Conservation (phyloP, 2,797 vertebrate species). For the Vultur gryphus region DNA sequence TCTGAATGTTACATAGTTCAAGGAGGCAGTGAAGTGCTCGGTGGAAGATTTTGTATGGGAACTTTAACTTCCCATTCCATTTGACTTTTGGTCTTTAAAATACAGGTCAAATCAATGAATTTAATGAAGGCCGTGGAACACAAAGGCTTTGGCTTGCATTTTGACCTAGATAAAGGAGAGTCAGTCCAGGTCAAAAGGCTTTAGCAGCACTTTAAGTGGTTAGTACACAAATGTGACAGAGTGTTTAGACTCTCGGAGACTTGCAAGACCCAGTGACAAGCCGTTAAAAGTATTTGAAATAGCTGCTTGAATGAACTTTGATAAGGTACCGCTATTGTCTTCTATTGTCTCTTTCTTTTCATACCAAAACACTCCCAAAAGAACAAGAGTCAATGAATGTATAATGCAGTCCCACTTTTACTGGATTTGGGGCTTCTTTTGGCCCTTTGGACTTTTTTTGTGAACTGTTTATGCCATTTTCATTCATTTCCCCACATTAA, state of each 20-base stretch:
- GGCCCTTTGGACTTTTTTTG: constrained; percentile 67
- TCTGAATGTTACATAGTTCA: constrained; percentile 72
- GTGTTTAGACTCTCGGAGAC: constrained; percentile 86
- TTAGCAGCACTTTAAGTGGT: constrained; percentile 91
- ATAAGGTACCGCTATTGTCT: constrained; percentile 89
- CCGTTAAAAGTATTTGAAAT: constrained; percentile 96
- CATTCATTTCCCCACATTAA: constrained; percentile 71
- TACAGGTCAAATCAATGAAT: constrained; percentile 99
- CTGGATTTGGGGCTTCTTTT: constrained; percentile 74
- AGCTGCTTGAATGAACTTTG: constrained; percentile 89
- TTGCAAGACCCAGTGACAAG: constrained; percentile 93
- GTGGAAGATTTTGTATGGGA: constrained; percentile 83
- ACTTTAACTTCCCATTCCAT: constrained; percentile 95
- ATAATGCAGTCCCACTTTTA: constrained; percentile 82
- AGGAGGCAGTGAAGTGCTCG: constrained; percentile 80
- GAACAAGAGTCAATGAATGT: constrained; percentile 91
- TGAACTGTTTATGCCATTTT: constrained; percentile 74
- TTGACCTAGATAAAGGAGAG: constrained; percentile 96
- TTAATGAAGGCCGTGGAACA: constrained; percentile 97
- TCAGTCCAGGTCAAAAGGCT: constrained; percentile 97
- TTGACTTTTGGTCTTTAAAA: constrained; percentile 97
- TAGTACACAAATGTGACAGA: constrained; percentile 99
- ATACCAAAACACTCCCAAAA: constrained; percentile 82
- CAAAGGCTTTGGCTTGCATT: constrained; percentile 95
- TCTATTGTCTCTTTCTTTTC: constrained; percentile 84